Conservation (phyloP, 2,888 invertebrate species). For the Caradrina clavipalpis region DNA sequence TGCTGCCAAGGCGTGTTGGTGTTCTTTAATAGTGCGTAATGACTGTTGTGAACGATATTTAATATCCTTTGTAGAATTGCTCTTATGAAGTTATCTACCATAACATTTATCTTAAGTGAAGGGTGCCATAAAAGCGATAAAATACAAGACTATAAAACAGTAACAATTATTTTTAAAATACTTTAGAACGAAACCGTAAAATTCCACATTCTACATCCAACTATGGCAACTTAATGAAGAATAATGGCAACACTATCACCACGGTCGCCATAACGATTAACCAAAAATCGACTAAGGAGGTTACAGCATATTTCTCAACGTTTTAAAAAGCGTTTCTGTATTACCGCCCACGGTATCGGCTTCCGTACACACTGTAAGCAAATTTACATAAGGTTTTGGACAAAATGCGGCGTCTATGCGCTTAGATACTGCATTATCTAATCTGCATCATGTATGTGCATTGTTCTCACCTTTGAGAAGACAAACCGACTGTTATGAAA, state of each 20-base stretch:
- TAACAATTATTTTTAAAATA: constrained; percentile 2
- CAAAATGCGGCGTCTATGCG: constrained; percentile 57
- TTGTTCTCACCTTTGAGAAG: constrained; percentile 51
- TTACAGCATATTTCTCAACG: constrained; percentile 49
- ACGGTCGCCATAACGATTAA: constrained; percentile 27
- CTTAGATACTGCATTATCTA: constrained; percentile 58
- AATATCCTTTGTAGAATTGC: background rate
- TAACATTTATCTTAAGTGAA: background rate
- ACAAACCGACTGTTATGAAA: constrained; percentile 55
- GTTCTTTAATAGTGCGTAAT: constrained; percentile 15
- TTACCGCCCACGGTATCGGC: constrained; percentile 55
- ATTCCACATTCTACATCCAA: background rate
- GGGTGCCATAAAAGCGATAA: background rate
- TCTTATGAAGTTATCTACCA: background rate
- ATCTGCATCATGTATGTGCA: constrained; percentile 59
- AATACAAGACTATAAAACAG: constrained; percentile 7
- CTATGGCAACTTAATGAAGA: constrained; percentile 38
- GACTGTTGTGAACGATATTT: background rate
- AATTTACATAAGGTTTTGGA: constrained; percentile 61
- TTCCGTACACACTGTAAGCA: constrained; percentile 57
- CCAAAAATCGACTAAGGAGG: constrained; percentile 46
- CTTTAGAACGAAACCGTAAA: constrained; percentile 8
- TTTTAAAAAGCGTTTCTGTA: constrained; percentile 31
- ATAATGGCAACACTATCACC: constrained; percentile 31
- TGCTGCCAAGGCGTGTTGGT: constrained; percentile 2